A percentile compares a stretch with the other conserved stretches of the same genome.
These are phyloP conservation scores for Perca fluviatilis DNA, from an alignment of 2,113 vertebrate genomes.

Conservation along the genomic window DNA sequence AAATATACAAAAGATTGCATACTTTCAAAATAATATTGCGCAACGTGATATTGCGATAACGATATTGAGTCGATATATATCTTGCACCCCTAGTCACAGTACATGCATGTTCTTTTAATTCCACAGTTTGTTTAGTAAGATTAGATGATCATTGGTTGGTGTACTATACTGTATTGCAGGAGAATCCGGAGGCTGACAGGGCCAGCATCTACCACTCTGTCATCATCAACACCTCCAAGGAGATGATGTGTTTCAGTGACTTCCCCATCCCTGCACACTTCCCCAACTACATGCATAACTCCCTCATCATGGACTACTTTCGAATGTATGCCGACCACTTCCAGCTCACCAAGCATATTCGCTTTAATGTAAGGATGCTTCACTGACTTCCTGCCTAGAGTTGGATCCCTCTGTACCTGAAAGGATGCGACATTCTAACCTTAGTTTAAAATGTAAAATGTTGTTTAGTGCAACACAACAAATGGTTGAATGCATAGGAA, in stretches of 20 bases:
- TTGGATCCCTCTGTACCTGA: not conserved
- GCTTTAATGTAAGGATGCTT: constrained; percentile 84
- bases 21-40: too few species aligned
- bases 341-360: constrained; percentile 87
- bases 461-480: not conserved
- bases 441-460: not conserved
- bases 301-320: constrained; percentile 91
- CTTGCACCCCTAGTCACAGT: too few species aligned
- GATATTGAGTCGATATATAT: too few species aligned
- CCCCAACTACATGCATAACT: constrained; percentile 95
- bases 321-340: constrained; percentile 89
- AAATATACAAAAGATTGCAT: too few species aligned
- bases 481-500: not conserved
- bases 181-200: constrained; percentile 86
- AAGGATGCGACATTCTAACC: not conserved
- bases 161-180: constrained; percentile 74
- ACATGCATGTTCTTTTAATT: not conserved
- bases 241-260: constrained; percentile 97
- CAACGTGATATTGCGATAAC: too few species aligned
- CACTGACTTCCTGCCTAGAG: not conserved
- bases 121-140: not conserved
- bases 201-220: constrained; percentile 94
- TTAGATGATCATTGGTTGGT: not conserved
- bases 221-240: constrained; percentile 95
- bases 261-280: constrained; percentile 90